Conservation (phyloP, 1,140 invertebrate genomes). For the Drosophila ananassae region DNA sequence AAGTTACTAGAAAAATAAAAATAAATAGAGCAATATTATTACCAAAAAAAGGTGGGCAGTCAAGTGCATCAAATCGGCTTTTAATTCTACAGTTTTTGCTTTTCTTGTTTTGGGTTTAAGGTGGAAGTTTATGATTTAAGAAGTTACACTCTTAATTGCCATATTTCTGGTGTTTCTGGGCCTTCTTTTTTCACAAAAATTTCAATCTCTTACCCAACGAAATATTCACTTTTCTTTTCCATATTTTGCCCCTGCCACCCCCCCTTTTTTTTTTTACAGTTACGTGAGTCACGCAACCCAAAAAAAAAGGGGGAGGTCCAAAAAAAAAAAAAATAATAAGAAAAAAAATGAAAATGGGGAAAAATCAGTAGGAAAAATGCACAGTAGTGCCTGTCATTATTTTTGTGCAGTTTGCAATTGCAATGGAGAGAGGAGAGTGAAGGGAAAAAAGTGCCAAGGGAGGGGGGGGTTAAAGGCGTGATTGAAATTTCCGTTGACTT, state of each 20-base stretch:
- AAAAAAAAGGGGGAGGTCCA: background rate
- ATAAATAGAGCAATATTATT: background rate
- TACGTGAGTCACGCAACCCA: conserved; percentile 53
- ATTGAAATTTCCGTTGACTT: conserved; percentile 50
- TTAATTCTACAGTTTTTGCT: no score
- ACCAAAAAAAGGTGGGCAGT: conserved; percentile 10
- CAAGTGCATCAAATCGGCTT: background rate
- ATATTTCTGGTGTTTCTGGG: conserved; percentile 3
- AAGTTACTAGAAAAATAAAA: conserved; percentile 5
- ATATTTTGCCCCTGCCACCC: background rate
- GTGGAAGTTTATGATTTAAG: conserved; percentile 5
- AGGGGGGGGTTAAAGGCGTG: conserved; percentile 21
- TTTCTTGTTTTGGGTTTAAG: background rate
- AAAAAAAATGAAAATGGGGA: background rate
- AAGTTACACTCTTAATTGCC: conserved; percentile 21
- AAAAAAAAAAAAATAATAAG: background rate
- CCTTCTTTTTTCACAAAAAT: background rate
- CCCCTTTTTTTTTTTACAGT: background rate
- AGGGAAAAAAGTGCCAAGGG: background rate
- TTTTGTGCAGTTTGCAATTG: conserved; percentile 38
- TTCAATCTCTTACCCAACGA: conserved; percentile 8
- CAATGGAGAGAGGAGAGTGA: background rate
- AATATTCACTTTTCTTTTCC: conserved; percentile 23
- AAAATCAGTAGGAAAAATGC: conserved; percentile 28
- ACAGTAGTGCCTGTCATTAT: conserved; percentile 48